Evolutionary conservation across 1,140 invertebrate species (phyloP).

Genomic region (Agraylea sexmaculata): DNA sequence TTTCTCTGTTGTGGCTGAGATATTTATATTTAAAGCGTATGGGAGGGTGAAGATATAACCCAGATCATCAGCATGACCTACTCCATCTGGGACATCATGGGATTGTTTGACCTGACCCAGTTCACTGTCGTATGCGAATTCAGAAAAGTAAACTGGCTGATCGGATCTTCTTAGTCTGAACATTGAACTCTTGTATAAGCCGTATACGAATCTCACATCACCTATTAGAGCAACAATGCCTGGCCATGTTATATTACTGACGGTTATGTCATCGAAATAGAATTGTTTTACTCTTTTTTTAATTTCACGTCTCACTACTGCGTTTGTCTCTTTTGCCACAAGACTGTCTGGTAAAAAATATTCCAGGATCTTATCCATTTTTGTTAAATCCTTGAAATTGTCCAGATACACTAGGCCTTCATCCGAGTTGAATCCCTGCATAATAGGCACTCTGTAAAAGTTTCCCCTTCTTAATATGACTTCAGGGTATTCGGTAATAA

Average conservation of each 20-base stretch:
- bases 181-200: conserved; percentile 1
- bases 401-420: too few species aligned
- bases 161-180: neutral
- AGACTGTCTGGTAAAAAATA: conserved; percentile 6
- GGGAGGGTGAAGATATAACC: conserved; percentile 30
- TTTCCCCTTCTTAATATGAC: conserved; percentile 37
- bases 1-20: conserved; percentile 24
- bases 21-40: conserved; percentile 26
- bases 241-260: neutral
- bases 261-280: conserved; percentile 5
- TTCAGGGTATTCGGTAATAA: conserved; percentile 43
- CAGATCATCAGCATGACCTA: conserved; percentile 32
- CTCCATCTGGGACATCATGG: conserved; percentile 24
- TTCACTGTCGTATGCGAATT: conserved; percentile 27
- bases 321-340: neutral
- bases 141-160: conserved; percentile 18
- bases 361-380: conserved; percentile 7
- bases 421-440: conserved; percentile 44
- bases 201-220: conserved; percentile 5
- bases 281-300: conserved; percentile 4
- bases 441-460: conserved; percentile 38
- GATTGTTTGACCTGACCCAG: conserved; percentile 27
- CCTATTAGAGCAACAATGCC: conserved; percentile 6
- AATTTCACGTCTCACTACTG: conserved; percentile 13
- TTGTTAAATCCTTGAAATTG: too few species aligned